Evolutionary conservation across 2,888 invertebrate species (phyloP).

Genomic region (Conistra vaccinii): DNA sequence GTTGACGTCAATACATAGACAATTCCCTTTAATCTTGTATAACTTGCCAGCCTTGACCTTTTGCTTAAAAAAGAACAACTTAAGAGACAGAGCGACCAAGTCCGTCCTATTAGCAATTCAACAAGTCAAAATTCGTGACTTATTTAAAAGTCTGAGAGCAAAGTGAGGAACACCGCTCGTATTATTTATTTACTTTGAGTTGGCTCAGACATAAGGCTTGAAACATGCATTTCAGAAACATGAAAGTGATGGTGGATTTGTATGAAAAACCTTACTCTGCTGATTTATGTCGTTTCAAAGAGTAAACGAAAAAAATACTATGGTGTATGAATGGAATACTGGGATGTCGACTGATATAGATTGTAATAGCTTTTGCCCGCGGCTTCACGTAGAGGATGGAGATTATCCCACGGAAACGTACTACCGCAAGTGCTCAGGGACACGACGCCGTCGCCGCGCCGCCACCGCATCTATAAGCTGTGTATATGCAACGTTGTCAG

Average conservation of each 20-base stretch:
- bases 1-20: not conserved
- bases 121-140: constrained; percentile 57
- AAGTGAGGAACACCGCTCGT: constrained; percentile 17
- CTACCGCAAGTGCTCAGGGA: too few species aligned
- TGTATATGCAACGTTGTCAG: too few species aligned
- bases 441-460: too few species aligned
- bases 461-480: too few species aligned
- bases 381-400: too few species aligned
- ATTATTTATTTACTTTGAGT: constrained; percentile 59
- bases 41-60: constrained; percentile 29
- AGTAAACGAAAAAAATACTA: too few species aligned
- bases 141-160: constrained; percentile 57
- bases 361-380: too few species aligned
- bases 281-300: not conserved
- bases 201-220: not conserved
- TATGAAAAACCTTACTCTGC: not conserved
- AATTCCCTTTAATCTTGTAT: constrained; percentile 16
- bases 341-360: too few species aligned
- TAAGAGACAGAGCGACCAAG: constrained; percentile 12
- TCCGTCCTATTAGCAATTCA: constrained; percentile 52
- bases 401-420: too few species aligned
- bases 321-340: too few species aligned
- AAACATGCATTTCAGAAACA: constrained; percentile 9
- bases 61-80: constrained; percentile 37
- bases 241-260: not conserved